A percentile compares a stretch with the other conserved stretches of the same genome.
phyloP scores from a whole-genome alignment of 2,888 invertebrate genomes.

The Chesias legatella region DNA sequence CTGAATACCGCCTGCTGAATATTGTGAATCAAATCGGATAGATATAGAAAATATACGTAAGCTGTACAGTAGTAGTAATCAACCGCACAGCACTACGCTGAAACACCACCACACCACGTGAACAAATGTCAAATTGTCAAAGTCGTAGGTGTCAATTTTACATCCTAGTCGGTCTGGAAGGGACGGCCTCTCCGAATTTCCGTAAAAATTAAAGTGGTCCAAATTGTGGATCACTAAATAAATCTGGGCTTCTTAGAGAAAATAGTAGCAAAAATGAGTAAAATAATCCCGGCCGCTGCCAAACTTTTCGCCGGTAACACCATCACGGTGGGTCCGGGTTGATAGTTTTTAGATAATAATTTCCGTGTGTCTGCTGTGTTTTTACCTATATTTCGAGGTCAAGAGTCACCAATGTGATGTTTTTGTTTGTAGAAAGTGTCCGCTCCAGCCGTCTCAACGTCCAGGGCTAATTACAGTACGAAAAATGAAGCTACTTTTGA shows the following conservation, averaged over 20 bases:
- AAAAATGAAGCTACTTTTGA: slow-evolving; percentile 83
- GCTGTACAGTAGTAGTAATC: too few species aligned
- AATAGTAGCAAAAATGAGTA: slow-evolving; percentile 62
- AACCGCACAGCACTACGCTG: too few species aligned
- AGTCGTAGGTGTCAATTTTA: slow-evolving; percentile 12
- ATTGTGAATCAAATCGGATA: too few species aligned
- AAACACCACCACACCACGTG: slow-evolving; percentile 7
- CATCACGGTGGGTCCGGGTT: slow-evolving; percentile 48
- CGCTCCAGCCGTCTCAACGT: slow-evolving; percentile 48
- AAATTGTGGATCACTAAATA: slow-evolving; percentile 43
- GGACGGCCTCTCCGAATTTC: background rate
- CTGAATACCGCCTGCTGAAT: too few species aligned
- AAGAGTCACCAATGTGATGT: slow-evolving; percentile 8
- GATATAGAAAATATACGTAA: too few species aligned
- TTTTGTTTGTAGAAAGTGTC: slow-evolving; percentile 59
- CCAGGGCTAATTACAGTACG: slow-evolving; percentile 78
- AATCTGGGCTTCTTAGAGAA: slow-evolving; percentile 62
- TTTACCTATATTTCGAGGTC: slow-evolving; percentile 6
- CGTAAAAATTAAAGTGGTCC: slow-evolving; percentile 39
- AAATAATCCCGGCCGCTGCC: slow-evolving; percentile 58
- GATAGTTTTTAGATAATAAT: slow-evolving; percentile 1
- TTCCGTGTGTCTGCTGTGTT: slow-evolving; percentile 2
- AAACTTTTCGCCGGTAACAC: slow-evolving; percentile 57
- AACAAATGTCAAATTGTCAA: slow-evolving; percentile 28
- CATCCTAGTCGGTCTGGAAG: slow-evolving; percentile 5